Conservation (phyloP, 2,113 vertebrate genomes). For the Pluvialis apricaria region DNA sequence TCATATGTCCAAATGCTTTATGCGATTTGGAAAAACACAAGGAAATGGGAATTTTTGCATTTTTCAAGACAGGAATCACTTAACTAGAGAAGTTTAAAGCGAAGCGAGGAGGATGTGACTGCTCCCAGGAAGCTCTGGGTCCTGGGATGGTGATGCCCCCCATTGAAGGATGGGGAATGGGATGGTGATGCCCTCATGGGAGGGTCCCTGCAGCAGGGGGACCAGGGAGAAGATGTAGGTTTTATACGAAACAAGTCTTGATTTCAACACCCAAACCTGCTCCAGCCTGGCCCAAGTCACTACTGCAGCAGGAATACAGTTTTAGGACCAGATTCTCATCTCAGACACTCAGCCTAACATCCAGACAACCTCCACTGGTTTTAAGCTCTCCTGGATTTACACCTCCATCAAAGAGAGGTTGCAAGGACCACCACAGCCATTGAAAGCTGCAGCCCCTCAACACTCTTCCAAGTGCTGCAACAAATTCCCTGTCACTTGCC, state of each 20-base stretch:
- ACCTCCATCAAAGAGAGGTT: not conserved
- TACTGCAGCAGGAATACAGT: not conserved
- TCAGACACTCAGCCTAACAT: not conserved
- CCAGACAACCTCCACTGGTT: not conserved
- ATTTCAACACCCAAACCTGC: not conserved
- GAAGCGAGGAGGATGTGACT: not conserved
- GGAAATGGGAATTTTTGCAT: not conserved
- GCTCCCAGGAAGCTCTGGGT: not conserved
- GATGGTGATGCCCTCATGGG: not conserved
- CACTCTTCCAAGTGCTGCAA: not conserved
- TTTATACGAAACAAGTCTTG: not conserved
- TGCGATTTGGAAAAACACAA: not conserved
- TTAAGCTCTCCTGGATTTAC: not conserved
- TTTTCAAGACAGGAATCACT: not conserved
- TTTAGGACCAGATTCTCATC: not conserved
- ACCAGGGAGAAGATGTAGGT: not conserved
- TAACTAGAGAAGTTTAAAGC: not conserved
- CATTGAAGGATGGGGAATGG: accelerated
- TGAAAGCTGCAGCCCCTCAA: accelerated
- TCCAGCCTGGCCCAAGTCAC: not conserved
- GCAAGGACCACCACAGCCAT: not conserved
- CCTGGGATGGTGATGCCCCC: not conserved
- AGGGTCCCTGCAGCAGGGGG: not conserved
- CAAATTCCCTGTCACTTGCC: not conserved
- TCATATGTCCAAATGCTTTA: not conserved